Evolutionary conservation across 2,113 vertebrate genomes (phyloP), one percentile per base, ranked within the genome.

Genomic region (human): DNA sequence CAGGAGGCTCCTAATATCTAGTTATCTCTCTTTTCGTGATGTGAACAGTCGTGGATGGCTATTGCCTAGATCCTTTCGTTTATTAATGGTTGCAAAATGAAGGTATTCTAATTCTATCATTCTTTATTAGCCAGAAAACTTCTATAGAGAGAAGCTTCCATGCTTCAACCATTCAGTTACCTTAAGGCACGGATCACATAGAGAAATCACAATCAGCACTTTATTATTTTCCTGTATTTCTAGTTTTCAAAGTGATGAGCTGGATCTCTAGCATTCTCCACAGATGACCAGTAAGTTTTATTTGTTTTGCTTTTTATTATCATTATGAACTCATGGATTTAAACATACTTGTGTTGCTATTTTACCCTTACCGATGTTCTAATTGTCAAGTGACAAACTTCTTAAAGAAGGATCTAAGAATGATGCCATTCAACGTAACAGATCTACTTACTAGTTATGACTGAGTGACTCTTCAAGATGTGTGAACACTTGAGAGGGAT

Each of bases 381-480:
- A 79, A 85, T 6, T 89, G 61, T 75, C 79, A 94, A 85, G 61
- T 48, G 27, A 89, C 66, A 89, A 70, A 43, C 43, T 97, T 93
- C 52, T 86, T 84, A 87, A 93, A 94, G 76, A 93, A 96, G 40
- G 57, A 66, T 22, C 32, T 87, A 81, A 78, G n/a, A 86, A 91
- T 83, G 55, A 35, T 92, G 18, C 22, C 45, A 86, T 75, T 94
- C 79, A 96, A 70, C 7, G 68, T 79, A 97, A 90, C 38, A 88
- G 59, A 93, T 93, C 59, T 90, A 93, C 64, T 86, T 95, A 86
- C 48, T 90, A n/a, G 32, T 97, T 97, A 93, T 89, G 45, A 87
- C 4, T 84, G 38, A 86, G 22, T 61, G 27, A 87, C 68, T 81
- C 90, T 96, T 96, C 30, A 88, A 86, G 18, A 50, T 78, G 66